Base-by-base conservation (phyloP, 2,888 invertebrate species). In the Catotricha subobsoleta region DNA sequence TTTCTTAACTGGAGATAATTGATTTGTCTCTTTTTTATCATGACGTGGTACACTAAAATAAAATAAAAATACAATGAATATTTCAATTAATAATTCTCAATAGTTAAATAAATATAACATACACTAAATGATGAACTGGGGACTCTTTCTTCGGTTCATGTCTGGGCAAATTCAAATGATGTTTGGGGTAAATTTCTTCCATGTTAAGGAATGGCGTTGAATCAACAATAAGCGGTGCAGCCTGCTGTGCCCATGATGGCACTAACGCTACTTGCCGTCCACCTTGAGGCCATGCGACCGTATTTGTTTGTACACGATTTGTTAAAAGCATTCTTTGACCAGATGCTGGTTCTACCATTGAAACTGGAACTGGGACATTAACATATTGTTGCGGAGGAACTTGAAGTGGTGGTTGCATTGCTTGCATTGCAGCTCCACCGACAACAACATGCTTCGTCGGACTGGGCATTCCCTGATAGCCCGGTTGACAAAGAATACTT, bases 1-100 rank as follows among this genome's bases (percentile, higher is more conserved):
- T 60, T 95, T 95, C 68, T 95, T 95, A 20, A 94, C 92, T 2
- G 95, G 95, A 52, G 91, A 92, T 52, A 94, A 66, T 58, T 92
- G 92, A 43, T 84, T 82, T 43, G 81, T 79, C 56, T 80, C 80
- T 59, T 88, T 86, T 60, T 86, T 87, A 55, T 81, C 76, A 51
- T 73, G 62, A 36, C 62, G 60, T 46, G 62, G 62, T 50, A 62
- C 62, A 51, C 62, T 61, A 19, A 33, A 12, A 40, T 16, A 20
- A 20, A 20, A 29, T 13, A 13, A 10, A 30, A 13, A 27, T 25
- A 25, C 25, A 25, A 25, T 25, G 10, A 25, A 8, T 8, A 25
- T 8, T 34, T 3, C 16, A 18, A n/a, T 3, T 12, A 36, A 20
- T n/a, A 19, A 7, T 3, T 7, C 13, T 23, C 7, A 13, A 9